These are phyloP conservation scores for Xenopus laevis DNA, from an alignment of 2,113 vertebrate genomes.

Conservation along the genomic window DNA sequence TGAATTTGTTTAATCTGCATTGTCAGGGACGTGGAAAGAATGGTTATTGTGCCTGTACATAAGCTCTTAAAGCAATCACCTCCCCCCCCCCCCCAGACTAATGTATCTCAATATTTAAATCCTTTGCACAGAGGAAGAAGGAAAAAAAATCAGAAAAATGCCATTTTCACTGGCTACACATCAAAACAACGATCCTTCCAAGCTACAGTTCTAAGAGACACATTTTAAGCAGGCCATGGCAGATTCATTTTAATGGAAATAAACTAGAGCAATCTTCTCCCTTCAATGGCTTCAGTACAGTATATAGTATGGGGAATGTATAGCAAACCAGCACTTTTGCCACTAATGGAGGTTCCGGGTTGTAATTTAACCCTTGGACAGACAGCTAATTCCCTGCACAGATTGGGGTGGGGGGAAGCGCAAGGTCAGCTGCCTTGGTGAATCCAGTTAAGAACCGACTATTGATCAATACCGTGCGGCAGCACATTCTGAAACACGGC, in stretches of 20 bases:
- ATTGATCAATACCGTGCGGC: background rate
- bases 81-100: background rate
- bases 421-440: background rate
- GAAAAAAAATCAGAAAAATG: constrained; percentile 1
- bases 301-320: background rate
- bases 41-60: constrained; percentile 7
- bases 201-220: constrained; percentile 25
- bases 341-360: constrained; percentile 11
- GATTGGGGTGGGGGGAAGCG: background rate
- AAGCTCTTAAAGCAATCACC: constrained; percentile 8
- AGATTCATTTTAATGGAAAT: constrained; percentile 38
- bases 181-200: constrained; percentile 29
- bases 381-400: background rate
- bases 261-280: constrained; percentile 21
- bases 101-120: constrained; percentile 28
- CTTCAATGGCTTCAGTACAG: constrained; percentile 23
- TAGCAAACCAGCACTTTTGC: background rate
- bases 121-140: constrained; percentile 4
- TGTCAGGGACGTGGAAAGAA: constrained; percentile 30
- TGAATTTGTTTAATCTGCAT: constrained; percentile 37
- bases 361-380: constrained; percentile 19
- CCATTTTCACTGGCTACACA: constrained; percentile 11
- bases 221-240: background rate
- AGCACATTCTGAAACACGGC: background rate
- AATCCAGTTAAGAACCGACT: background rate